phyloP scores from a whole-genome alignment of 2,888 invertebrate genomes.

The Hyalella azteca region DNA sequence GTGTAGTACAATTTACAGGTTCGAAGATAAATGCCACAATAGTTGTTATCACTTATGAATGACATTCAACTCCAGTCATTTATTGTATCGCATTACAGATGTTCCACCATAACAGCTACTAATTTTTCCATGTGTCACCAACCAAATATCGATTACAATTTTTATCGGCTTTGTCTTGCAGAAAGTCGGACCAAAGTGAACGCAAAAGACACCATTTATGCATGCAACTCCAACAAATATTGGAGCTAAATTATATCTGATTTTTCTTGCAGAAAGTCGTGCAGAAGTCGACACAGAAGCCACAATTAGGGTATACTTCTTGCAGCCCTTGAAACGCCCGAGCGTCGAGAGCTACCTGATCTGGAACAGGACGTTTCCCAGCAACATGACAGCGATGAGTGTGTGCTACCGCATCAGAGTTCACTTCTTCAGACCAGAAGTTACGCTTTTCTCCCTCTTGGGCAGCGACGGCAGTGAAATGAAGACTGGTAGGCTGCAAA shows the following conservation, averaged over 20 bases:
- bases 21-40: too few species aligned
- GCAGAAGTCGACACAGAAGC: neutral
- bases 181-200: too few species aligned
- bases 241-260: neutral
- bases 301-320: constrained; percentile 9
- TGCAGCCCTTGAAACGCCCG: constrained; percentile 39
- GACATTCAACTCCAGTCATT: too few species aligned
- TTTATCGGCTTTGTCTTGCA: too few species aligned
- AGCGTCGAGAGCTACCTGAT: constrained; percentile 41
- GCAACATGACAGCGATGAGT: constrained; percentile 41
- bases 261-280: neutral
- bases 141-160: too few species aligned
- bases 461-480: constrained; percentile 27
- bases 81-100: too few species aligned
- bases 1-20: too few species aligned
- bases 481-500: constrained; percentile 45
- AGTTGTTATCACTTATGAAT: too few species aligned
- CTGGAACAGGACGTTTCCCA: constrained; percentile 31
- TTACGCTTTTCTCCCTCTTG: constrained; percentile 51
- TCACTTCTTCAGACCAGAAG: constrained; percentile 50
- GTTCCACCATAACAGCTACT: too few species aligned
- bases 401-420: constrained; percentile 52
- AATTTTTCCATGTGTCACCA: too few species aligned
- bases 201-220: too few species aligned
- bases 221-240: too few species aligned